Evolutionary conservation across 2,888 invertebrate genomes (phyloP).

Genomic region (Leucophenga maculata): DNA sequence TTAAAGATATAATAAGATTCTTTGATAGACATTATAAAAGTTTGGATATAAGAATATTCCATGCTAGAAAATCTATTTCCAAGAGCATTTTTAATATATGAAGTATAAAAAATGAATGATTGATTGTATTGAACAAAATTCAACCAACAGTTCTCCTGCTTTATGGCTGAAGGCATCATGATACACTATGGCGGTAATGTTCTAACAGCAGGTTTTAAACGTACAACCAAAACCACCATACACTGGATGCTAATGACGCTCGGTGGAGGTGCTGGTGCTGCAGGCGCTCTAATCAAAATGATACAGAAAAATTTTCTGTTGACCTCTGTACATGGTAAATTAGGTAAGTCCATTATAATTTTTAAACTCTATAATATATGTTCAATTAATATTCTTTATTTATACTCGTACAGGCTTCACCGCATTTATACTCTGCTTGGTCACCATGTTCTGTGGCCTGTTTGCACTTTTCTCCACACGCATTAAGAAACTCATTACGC

Average conservation of each 20-base stretch:
- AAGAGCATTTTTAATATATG: too few relatives aligned
- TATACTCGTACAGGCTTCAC: conserved; percentile 55
- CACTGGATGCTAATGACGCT: conserved; percentile 67
- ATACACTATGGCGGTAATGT: conserved; percentile 66
- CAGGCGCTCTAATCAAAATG: conserved; percentile 64
- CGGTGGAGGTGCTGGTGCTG: conserved; percentile 65
- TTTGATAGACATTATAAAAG: too few relatives aligned
- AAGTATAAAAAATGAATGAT: too few relatives aligned
- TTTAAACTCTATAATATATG: neutral
- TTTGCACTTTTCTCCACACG: conserved; percentile 60
- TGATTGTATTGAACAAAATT: neutral
- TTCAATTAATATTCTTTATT: neutral
- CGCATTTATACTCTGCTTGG: conserved; percentile 63
- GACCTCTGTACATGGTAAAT: conserved; percentile 58
- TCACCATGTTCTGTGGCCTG: conserved; percentile 64
- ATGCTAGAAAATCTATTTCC: too few relatives aligned
- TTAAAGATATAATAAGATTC: too few relatives aligned
- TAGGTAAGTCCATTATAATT: conserved; percentile 52
- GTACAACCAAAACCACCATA: conserved; percentile 66
- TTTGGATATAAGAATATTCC: too few relatives aligned
- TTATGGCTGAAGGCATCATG: conserved; percentile 70
- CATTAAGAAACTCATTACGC: conserved; percentile 56
- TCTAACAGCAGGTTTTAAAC: conserved; percentile 56
- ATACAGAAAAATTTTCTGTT: conserved; percentile 60
- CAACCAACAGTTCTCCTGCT: conserved; percentile 60